Conservation (phyloP, 2,888 invertebrate genomes). For the Hanleya hanleyi region DNA sequence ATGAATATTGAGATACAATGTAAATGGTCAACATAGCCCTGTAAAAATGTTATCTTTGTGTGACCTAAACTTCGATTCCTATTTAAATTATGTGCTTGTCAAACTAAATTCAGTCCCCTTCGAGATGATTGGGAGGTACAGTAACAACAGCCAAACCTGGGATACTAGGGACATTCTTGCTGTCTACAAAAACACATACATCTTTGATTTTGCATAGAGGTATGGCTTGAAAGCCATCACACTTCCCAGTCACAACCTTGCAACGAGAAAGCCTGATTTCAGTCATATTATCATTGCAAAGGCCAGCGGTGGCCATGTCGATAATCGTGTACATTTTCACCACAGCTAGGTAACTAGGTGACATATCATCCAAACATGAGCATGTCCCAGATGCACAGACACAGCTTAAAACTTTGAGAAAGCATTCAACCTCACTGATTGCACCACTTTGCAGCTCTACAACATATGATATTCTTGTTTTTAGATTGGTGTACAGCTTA, state of each 20-base stretch:
- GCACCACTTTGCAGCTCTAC: background rate
- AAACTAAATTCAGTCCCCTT: background rate
- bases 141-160: background rate
- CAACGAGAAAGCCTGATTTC: background rate
- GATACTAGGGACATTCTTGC: background rate
- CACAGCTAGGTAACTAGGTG: background rate
- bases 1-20: too few relatives aligned
- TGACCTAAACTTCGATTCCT: too few relatives aligned
- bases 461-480: background rate
- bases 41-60: too few relatives aligned
- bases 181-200: background rate
- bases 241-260: background rate
- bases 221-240: background rate
- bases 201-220: background rate
- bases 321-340: background rate
- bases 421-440: background rate
- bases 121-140: background rate
- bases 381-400: background rate
- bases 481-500: background rate
- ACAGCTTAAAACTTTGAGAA: background rate
- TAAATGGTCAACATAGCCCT: too few relatives aligned
- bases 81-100: background rate
- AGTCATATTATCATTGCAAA: background rate
- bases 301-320: background rate
- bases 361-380: background rate